Conservation (phyloP, 2,888 invertebrate species). For the Eledone cirrhosa region DNA sequence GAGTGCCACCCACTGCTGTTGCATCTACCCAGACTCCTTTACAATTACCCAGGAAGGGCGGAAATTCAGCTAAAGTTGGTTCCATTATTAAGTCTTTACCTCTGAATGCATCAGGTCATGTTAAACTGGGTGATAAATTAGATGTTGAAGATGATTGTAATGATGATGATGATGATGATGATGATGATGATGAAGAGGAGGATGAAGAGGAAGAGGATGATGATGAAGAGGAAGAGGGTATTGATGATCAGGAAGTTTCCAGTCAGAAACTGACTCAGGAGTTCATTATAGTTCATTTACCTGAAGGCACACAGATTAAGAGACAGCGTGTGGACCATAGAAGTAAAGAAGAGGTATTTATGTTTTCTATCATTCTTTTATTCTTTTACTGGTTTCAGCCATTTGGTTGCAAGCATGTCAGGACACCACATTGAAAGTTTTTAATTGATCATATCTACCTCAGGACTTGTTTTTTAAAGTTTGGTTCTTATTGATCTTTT, state of each 20-base stretch:
- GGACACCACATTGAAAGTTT: no score
- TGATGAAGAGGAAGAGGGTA: neutral
- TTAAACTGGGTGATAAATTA: neutral
- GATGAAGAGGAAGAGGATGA: constrained; percentile 30
- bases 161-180: constrained; percentile 25
- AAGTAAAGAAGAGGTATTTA: constrained; percentile 33
- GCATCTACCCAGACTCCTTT: constrained; percentile 33
- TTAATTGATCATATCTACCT: no score
- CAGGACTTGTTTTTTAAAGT: no score
- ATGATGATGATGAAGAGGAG: constrained; percentile 28
- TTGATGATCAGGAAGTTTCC: neutral
- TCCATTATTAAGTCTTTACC: constrained; percentile 14
- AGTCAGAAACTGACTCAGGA: constrained; percentile 35
- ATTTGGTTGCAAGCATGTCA: no score
- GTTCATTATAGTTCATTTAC: constrained; percentile 50
- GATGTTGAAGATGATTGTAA: constrained; percentile 30
- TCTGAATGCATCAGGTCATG: neutral
- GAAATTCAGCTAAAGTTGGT: constrained; percentile 7
- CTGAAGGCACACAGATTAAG: constrained; percentile 51
- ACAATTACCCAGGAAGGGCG: constrained; percentile 20
- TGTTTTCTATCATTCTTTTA: neutral
- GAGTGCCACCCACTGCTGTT: constrained; percentile 8
- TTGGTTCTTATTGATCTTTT: no score
- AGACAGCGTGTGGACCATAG: constrained; percentile 34
- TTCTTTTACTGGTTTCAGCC: no score